These are phyloP conservation scores for Lysiphlebus fabarum DNA, from an alignment of 1,140 invertebrate genomes.

Conservation along the genomic window DNA sequence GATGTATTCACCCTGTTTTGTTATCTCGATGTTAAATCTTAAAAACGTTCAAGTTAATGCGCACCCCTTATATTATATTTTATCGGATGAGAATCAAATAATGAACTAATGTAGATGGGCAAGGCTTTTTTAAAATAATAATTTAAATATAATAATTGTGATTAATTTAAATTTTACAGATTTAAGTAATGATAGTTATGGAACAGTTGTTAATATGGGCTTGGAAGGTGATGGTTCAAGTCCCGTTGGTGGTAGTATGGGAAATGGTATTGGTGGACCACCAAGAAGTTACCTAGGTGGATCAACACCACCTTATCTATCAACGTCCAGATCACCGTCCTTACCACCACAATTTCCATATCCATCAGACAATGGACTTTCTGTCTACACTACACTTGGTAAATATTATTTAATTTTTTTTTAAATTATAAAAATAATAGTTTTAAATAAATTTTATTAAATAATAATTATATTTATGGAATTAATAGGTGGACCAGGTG, in stretches of 20 bases:
- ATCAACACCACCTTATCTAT: conserved; percentile 75
- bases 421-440: too few relatives aligned
- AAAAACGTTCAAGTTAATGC: too few relatives aligned
- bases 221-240: conserved; percentile 74
- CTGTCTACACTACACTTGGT: conserved; percentile 77
- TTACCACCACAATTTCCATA: conserved; percentile 67
- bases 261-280: conserved; percentile 57
- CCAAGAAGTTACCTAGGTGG: conserved; percentile 60
- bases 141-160: not conserved
- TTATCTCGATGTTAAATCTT: too few relatives aligned
- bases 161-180: conserved; percentile 56
- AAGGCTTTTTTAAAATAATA: too few relatives aligned
- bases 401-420: too few relatives aligned
- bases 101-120: too few relatives aligned
- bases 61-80: too few relatives aligned
- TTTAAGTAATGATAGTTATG: conserved; percentile 83
- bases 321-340: conserved; percentile 71
- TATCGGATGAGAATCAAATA: too few relatives aligned
- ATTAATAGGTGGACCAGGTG: conserved; percentile 62
- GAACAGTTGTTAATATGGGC: conserved; percentile 73
- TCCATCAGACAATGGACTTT: conserved; percentile 65
- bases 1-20: too few relatives aligned
- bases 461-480: too few relatives aligned
- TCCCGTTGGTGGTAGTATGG: conserved; percentile 63
- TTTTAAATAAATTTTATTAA: too few relatives aligned